phyloP scores from a whole-genome alignment of 35 echinoderm and acorn worm genomes.

The Heliocidaris erythrogramma region DNA sequence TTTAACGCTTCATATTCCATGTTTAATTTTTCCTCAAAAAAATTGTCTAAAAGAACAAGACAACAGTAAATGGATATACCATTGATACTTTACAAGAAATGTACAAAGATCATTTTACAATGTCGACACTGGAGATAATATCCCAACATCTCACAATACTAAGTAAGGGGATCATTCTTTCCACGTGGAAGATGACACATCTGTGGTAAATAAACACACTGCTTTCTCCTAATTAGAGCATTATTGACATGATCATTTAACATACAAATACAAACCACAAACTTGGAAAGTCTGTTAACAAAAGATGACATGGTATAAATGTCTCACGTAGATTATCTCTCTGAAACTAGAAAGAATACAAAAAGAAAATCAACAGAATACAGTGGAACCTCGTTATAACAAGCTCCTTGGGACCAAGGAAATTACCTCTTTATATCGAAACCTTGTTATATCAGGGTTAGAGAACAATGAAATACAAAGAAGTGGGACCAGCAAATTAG shows the following conservation, averaged over 20 bases:
- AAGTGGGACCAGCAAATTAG: no score
- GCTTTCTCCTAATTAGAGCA: neutral
- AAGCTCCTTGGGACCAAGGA: no score
- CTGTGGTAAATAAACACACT: neutral
- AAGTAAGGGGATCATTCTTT: neutral
- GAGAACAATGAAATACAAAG: no score
- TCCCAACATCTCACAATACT: neutral
- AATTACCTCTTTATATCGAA: no score
- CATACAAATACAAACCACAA: neutral
- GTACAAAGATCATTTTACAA: slow-evolving; percentile 23
- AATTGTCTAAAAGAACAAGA: slow-evolving; percentile 43
- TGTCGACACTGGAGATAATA: neutral
- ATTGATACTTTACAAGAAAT: slow-evolving; percentile 42
- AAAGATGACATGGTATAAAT: neutral
- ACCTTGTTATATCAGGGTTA: no score
- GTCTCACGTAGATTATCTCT: neutral
- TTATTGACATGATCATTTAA: neutral
- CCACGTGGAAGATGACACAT: neutral
- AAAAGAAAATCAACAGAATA: neutral
- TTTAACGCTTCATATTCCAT: slow-evolving; percentile 11
- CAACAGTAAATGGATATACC: neutral
- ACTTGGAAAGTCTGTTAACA: neutral
- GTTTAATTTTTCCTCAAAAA: slow-evolving; percentile 41
- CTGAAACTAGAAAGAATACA: neutral
- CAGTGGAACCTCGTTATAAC: no score